Evolutionary conservation across 2,797 vertebrate species (phyloP).

Genomic region (Stomatorhinus walkeri): DNA sequence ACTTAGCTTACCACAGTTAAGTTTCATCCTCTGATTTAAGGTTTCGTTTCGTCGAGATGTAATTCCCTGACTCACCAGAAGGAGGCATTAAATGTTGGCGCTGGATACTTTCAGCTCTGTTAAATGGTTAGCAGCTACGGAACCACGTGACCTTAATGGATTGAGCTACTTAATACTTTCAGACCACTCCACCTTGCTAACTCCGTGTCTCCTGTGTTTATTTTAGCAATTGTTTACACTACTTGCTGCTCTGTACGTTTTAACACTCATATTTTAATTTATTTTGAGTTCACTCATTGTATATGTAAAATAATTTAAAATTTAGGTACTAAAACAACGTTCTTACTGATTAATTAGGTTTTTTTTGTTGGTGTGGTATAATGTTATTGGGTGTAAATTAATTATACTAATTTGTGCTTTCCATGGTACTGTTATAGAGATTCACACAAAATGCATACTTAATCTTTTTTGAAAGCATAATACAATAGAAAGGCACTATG

Average conservation of each 20-base stretch:
- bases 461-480: background rate
- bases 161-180: background rate
- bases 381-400: background rate
- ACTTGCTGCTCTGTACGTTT: constrained; percentile 36
- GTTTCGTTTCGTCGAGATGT: background rate
- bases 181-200: background rate
- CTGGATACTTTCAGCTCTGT: background rate
- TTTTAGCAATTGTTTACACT: constrained; percentile 49
- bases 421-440: background rate
- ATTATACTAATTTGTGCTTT: background rate
- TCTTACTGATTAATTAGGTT: constrained; percentile 9
- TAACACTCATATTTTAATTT: constrained; percentile 26
- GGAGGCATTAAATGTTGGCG: background rate
- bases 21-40: background rate
- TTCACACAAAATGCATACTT: background rate
- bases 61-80: background rate
- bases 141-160: background rate
- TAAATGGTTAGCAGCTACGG: background rate
- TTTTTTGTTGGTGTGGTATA: background rate
- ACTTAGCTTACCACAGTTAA: background rate
- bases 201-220: constrained; percentile 24
- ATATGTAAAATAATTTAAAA: constrained; percentile 20
- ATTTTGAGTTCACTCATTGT: constrained; percentile 28
- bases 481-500: background rate
- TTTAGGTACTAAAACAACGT: constrained; percentile 12